Base-by-base conservation (phyloP, 2,888 invertebrate genomes). In the Nymphalis urticae region DNA sequence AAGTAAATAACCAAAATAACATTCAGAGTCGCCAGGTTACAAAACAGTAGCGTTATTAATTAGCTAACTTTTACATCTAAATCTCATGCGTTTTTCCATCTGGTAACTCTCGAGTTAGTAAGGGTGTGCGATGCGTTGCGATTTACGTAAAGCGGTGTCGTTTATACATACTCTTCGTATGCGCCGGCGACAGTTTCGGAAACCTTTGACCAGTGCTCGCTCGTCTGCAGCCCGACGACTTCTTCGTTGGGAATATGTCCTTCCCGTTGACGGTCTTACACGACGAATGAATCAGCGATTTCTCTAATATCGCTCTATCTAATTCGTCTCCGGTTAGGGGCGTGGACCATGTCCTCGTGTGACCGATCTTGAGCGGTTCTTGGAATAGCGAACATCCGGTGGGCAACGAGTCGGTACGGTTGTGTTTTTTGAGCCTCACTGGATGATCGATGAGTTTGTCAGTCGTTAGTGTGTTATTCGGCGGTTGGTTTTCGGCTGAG, bases 281-380 rank as follows among this genome's bases (percentile, higher is more conserved):
- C 59, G 89, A 87, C 21, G 86, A 85, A 71, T 89, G 85, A 66
- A 81, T 80, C 58, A 80, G 80, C 9, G 81, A 79, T 74, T 87
- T 85, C 79, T 88, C 89, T 70, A 86, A 76, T n/a, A 82, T 77
- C 64, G 82, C 85, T 21, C 83, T 79, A 69, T 87, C 86, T 68
- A 88, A 83, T 76, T 93, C 92, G 72, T 92, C 94, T 70, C 94
- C 94, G 9, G 94, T 93, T 74, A 95, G 85, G 72, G 95, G 95
- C 82, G 95, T 94, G 80, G 95, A 95, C 82, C 95, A 92, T 74
- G 95, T 95, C 84, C 95, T 93, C 85, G 94, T 95, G 87, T 96
- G 95, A 74, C 82, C 83, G 60, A 92, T 88, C 80, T 84, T 86
- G 74, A 87, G 79, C 16, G 89, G 86, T 73, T 89, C 90, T 79